These are phyloP conservation scores for Procambarus virginalis DNA, from an alignment of 1,140 invertebrate genomes.

Conservation along the genomic window DNA sequence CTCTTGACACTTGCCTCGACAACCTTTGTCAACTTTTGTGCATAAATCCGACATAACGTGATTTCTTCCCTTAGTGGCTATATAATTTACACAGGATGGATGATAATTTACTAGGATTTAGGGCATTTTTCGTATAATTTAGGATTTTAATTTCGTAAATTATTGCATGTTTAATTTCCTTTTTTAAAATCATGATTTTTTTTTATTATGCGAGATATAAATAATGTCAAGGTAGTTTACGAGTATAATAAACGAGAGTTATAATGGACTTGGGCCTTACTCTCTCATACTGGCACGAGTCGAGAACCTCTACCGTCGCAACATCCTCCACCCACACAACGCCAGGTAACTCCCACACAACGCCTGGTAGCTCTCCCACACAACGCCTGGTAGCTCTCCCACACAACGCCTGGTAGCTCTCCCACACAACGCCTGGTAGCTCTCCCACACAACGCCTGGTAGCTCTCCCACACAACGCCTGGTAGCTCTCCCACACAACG, in stretches of 20 bases:
- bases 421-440: too few relatives aligned
- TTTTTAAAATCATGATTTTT: conserved; percentile 11
- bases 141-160: conserved; percentile 36
- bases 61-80: not conserved
- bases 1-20: not conserved
- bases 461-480: too few relatives aligned
- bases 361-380: too few relatives aligned
- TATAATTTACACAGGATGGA: conserved; percentile 30
- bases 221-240: conserved; percentile 4
- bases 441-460: too few relatives aligned
- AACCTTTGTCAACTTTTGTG: conserved; percentile 25
- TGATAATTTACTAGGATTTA: conserved; percentile 27
- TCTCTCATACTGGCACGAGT: too few relatives aligned
- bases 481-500: too few relatives aligned
- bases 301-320: too few relatives aligned
- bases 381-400: too few relatives aligned
- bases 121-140: conserved; percentile 31
- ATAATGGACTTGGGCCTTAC: not conserved
- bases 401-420: too few relatives aligned
- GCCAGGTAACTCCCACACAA: too few relatives aligned
- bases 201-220: not conserved
- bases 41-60: conserved; percentile 25
- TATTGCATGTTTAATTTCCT: conserved; percentile 1
- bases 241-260: not conserved
- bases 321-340: too few relatives aligned